Evolutionary conservation across 1,140 invertebrate species (phyloP).

Genomic region (Lineus longissimus): DNA sequence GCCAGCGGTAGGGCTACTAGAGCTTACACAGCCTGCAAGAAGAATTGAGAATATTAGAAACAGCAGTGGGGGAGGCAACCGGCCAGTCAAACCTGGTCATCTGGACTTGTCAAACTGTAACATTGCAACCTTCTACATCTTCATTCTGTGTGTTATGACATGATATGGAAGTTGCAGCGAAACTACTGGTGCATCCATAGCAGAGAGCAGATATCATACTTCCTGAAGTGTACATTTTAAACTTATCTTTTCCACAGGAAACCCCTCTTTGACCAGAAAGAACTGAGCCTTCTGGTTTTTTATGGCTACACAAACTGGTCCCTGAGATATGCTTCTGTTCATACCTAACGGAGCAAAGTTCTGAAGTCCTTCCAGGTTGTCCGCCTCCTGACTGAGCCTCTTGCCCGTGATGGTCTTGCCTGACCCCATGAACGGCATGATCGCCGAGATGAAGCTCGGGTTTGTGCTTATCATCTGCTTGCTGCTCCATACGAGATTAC

Average conservation of each 20-base stretch:
- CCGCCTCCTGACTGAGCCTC: slow-evolving; percentile 25
- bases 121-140: too few species aligned
- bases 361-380: slow-evolving; percentile 63
- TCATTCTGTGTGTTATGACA: too few species aligned
- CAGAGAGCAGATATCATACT: too few species aligned
- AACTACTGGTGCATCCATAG: too few species aligned
- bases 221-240: too few species aligned
- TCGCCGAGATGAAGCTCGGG: slow-evolving; percentile 57
- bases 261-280: too few species aligned
- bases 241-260: too few species aligned
- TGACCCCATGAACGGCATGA: slow-evolving; percentile 56
- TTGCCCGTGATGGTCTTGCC: slow-evolving; percentile 37
- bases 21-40: slow-evolving; percentile 67
- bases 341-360: slow-evolving; percentile 84
- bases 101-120: too few species aligned
- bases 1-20: slow-evolving; percentile 78
- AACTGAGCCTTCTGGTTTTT: too few species aligned
- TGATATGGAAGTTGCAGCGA: too few species aligned
- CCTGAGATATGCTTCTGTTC: slow-evolving; percentile 21
- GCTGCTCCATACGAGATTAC: slow-evolving; percentile 52
- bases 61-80: too few species aligned
- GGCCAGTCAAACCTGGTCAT: too few species aligned
- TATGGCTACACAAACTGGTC: slow-evolving; percentile 17
- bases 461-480: slow-evolving; percentile 55
- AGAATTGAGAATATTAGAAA: slow-evolving; percentile 1